Evolutionary conservation across 2,888 invertebrate species (phyloP), one percentile per base, ranked within the genome.

Genomic region (Spilosoma lubricipeda): DNA sequence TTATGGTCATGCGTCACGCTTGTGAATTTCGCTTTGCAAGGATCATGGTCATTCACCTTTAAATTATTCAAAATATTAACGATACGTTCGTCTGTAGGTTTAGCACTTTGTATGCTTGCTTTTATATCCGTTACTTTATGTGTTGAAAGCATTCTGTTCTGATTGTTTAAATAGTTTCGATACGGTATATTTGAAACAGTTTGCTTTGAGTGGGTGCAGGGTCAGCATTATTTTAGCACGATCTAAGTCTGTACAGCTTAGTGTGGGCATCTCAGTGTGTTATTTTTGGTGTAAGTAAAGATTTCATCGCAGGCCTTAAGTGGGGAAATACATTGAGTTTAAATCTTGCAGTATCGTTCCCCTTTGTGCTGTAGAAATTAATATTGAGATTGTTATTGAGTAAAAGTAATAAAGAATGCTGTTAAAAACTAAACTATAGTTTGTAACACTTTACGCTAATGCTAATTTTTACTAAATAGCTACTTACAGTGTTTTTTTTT

Each of bases 11-110:
- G 78, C 75, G 67, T 52, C 70, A 70, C 48, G 52, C 69, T 77
- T 72, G 77, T 77, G 67, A 84, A 82, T 75, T 78, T 80, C 59
- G 72, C 74, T 75, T 67, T 68, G 73, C 77, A 77, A 80, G 45
- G 23, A 13, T 9, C 48, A 72, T 66, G 85, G 85, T 83, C 79
- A 69, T 79, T 85, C 75, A 83, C 80, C 78, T 73, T 56, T 70
- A 78, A 76, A 78, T 80, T 85, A 76, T 84, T 77, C 83, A 81
- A 80, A 63, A 83, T 45, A 76, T 77, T 70, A 72, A 74, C 66
- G 52, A 56, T 65, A 66, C 45, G n/a, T 79, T 74, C 69, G 70
- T 77, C 72, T 73, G 74, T 72, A 23, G 63, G 64, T 52, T 66
- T 74, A 72, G 74, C 70, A 78, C 73, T 72, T 45, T 71, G 73